Evolutionary conservation across 2,888 invertebrate species (phyloP), one percentile per base, ranked within the genome.

Genomic region (Oxytorus armatus): DNA sequence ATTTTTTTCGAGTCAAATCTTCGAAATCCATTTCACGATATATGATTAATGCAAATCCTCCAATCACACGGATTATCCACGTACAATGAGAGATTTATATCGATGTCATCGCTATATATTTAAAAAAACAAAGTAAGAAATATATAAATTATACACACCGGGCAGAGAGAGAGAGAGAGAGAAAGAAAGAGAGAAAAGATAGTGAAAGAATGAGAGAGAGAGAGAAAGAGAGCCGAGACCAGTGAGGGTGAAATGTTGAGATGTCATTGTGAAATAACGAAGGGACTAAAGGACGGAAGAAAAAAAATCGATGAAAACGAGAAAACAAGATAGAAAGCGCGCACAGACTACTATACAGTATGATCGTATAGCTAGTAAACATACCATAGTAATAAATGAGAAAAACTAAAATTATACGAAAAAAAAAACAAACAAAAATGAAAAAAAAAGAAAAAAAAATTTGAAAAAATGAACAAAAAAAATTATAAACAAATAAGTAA

Each of bases 331-430:
- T 76, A 55, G 55, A 72, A 81, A 82, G 74, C 79, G 76, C 72
- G 82, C 79, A 82, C 80, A 66, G 82, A 86, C 85, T 82, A 81
- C 87, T 86, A 84, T 87, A 86, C 88, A 85, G 84, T 86, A 87
- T 84, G 82, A 83, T 84, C 87, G 87, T 88, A 86, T 87, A 87
- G 88, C 85, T 86, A 85, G 85, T 86, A 83, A 82, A 81, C 65
- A 77, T 75, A 81, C 82, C 79, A 76, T 79, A 81, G 82, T 77
- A 72, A 79, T 82, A 77, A 83, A 75, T 68, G 65, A 77, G 76
- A 59, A 66, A 74, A 70, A 78, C 53, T 42, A 82, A 68, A 72
- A 51, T 36, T 63, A 79, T 36, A 51, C 47, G 36, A 59, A 77
- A 51, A 70, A 69, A 55, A 69, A 73, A 39, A 25, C 36, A 63